Conservation (phyloP, 1,140 invertebrate species). For the Heterodera schachtii region DNA sequence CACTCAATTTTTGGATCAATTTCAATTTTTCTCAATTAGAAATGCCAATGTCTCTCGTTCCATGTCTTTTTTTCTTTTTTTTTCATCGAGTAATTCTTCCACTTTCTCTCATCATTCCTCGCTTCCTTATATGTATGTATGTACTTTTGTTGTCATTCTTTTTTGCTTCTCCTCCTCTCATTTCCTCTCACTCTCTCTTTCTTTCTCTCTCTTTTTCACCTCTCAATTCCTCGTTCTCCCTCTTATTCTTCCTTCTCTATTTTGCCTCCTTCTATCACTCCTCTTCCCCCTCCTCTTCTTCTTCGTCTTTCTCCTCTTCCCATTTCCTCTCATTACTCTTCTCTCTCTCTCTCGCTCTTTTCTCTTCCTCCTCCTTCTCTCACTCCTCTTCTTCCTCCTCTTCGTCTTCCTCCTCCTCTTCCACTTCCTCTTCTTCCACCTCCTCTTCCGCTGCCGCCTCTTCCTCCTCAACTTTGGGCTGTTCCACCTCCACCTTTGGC, state of each 20-base stretch:
- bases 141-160: too few relatives aligned
- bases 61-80: too few relatives aligned
- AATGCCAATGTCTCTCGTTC: too few relatives aligned
- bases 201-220: too few relatives aligned
- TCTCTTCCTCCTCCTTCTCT: constrained; percentile 50
- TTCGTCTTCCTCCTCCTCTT: constrained; percentile 58
- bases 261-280: constrained; percentile 20
- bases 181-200: too few relatives aligned
- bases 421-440: constrained; percentile 53
- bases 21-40: too few relatives aligned
- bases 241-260: constrained; percentile 11
- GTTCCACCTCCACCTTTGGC: constrained; percentile 13
- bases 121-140: too few relatives aligned
- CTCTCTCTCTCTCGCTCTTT: constrained; percentile 43
- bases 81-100: too few relatives aligned
- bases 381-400: constrained; percentile 57
- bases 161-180: too few relatives aligned
- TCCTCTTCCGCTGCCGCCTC: constrained; percentile 35
- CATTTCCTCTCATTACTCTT: constrained; percentile 51
- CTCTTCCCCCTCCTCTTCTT: constrained; percentile 12
- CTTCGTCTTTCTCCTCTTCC: constrained; percentile 44
- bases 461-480: constrained; percentile 41
- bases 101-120: too few relatives aligned
- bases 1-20: too few relatives aligned
- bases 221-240: too few relatives aligned